Base-by-base conservation (phyloP, 2,797 vertebrate genomes). In the Garrulus glandarius region DNA sequence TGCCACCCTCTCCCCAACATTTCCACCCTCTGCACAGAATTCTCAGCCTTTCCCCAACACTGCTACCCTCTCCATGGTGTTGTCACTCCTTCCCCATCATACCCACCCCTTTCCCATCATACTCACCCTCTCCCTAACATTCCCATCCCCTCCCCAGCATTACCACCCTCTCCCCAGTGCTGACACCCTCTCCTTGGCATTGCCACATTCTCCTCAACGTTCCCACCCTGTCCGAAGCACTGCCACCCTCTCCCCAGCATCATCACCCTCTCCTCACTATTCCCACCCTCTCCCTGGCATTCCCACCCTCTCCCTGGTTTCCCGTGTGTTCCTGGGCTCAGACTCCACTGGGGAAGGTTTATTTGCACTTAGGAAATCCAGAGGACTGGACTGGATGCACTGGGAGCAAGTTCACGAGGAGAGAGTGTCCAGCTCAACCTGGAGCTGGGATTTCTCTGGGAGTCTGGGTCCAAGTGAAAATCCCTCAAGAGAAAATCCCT, bases 131-230 rank as follows among this genome's bases (percentile, higher is more conserved):
- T 67, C 44, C 44, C 9, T 4, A 14, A 2, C 15, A 46, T 9
- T 37, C 2, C 15, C 44, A 46, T 46, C 21, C 44, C 21, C 34
- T 55, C n/a, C n/a, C 3, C 12, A 12, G 8, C 10, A 32, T 16
- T 49, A 7, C 6, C 39, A 34, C 12, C 6, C 37, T 20, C 12
- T 53, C 37, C 26, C 1, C 5, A 5, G 5, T 13, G 17, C 23
- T 37, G 3, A 2, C 47, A 52, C 29, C 11, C 15, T 52, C 4
- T 50, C 34, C 47, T 5, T 6, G 3, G 3, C 7, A n/a, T 10
- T 24, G 1, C 7, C 50, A 36, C 8, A 3, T 5, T 37, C 8
- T 34, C 16, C 7, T 5, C 20, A 6, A 4, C 11, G 10, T 13
- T 29, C 8, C 19, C 27, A 44, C 4, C 7, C 26, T 36, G 16